Conservation (phyloP, 2,113 vertebrate species). For the Apteryx mantelli region DNA sequence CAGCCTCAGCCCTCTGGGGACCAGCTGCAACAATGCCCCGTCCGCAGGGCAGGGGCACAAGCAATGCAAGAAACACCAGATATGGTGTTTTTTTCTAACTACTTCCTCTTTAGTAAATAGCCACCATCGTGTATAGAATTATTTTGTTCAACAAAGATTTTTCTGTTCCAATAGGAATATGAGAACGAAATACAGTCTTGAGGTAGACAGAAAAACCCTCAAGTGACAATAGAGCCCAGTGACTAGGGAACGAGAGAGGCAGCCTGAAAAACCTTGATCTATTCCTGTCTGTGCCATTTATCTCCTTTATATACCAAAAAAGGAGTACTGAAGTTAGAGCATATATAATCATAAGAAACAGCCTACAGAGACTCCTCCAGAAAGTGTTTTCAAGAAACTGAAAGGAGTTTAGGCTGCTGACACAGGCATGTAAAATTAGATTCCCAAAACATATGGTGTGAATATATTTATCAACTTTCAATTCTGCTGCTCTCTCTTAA, state of each 20-base stretch:
- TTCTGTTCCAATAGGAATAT: background rate
- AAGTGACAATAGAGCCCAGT: background rate
- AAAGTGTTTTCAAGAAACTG: constrained; percentile 64
- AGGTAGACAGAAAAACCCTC: background rate
- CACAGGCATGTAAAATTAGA: constrained; percentile 64
- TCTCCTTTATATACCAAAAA: constrained; percentile 28
- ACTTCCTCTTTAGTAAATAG: background rate
- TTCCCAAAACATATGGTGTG: constrained; percentile 65
- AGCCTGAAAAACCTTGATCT: constrained; percentile 49
- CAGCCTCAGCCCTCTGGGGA: no score
- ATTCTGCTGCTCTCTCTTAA: constrained; percentile 18
- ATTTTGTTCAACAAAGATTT: background rate
- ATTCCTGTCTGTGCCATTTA: constrained; percentile 55
- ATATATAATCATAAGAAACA: constrained; percentile 54
- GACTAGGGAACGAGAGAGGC: background rate
- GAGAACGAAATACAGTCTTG: background rate
- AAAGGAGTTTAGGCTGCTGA: constrained; percentile 61
- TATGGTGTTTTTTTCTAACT: background rate
- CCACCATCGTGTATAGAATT: background rate
- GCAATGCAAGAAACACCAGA: no score
- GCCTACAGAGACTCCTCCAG: constrained; percentile 64
- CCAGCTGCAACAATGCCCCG: no score
- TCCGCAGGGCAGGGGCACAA: no score
- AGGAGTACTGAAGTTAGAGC: constrained; percentile 35
- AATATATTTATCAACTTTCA: constrained; percentile 59